Evolutionary conservation across 2,113 vertebrate genomes (phyloP).

Genomic region (Gymnogyps californianus): DNA sequence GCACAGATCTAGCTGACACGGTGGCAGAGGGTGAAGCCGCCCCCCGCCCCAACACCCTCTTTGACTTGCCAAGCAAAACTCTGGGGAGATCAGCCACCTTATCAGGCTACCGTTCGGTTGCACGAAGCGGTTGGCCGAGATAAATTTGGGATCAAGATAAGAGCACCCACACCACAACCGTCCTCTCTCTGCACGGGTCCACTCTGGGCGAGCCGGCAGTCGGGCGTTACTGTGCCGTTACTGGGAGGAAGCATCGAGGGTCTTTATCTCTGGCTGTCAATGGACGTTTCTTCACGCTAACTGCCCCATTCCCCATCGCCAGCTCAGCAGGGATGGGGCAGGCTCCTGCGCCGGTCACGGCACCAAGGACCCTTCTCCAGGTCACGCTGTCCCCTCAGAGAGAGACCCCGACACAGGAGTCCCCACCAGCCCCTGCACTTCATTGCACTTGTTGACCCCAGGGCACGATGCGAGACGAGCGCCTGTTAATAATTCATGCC

Average conservation of each 20-base stretch:
- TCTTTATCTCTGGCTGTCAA: background rate
- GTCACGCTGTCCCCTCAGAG: background rate
- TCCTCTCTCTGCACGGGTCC: fast-evolving
- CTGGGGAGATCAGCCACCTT: fast-evolving
- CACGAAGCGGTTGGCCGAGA: background rate
- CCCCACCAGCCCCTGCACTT: background rate
- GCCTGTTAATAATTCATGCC: background rate
- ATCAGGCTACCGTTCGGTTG: background rate
- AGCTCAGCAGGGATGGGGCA: background rate
- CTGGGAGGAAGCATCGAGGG: background rate
- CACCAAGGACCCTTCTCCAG: background rate
- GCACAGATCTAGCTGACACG: fast-evolving
- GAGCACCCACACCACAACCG: background rate
- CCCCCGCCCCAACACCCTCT: too few species aligned
- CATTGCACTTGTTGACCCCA: background rate
- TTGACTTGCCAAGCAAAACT: background rate
- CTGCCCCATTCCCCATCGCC: background rate
- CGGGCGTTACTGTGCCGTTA: fast-evolving
- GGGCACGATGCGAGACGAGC: fast-evolving
- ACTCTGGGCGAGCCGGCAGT: fast-evolving
- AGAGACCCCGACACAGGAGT: fast-evolving
- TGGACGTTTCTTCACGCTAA: background rate
- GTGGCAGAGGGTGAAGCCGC: background rate
- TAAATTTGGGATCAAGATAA: constrained; percentile 7
- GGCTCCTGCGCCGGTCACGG: background rate